Percentiles rank a stretch among this genome's conserved stretches.
Conservation (phyloP, 2,888 invertebrate genomes). For the Panopea generosa region DNA sequence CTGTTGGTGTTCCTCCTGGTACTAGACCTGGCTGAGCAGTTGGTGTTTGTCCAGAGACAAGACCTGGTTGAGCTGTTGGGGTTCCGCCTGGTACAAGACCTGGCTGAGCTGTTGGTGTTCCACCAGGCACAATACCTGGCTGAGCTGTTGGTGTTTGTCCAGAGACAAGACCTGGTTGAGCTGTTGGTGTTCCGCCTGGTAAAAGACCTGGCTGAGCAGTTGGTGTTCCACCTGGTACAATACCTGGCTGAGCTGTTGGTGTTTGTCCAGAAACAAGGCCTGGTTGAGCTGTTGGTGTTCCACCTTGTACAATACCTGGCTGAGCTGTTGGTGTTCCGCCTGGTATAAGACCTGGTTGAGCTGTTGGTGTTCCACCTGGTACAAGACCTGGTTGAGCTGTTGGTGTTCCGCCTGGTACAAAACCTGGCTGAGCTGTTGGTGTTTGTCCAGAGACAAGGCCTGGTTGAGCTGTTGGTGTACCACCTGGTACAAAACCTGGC, state of each 20-base stretch:
- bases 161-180: constrained; percentile 20
- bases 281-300: constrained; percentile 57
- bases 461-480: constrained; percentile 44
- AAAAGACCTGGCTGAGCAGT: constrained; percentile 36
- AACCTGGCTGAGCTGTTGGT: constrained; percentile 53
- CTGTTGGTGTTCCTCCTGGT: constrained; percentile 34
- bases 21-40: constrained; percentile 35
- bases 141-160: constrained; percentile 37
- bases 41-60: constrained; percentile 19
- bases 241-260: constrained; percentile 52
- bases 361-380: constrained; percentile 46
- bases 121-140: constrained; percentile 29
- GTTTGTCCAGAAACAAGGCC: constrained; percentile 26
- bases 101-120: constrained; percentile 48
- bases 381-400: constrained; percentile 35
- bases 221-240: constrained; percentile 37
- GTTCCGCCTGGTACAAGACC: constrained; percentile 17
- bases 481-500: constrained; percentile 26
- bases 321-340: constrained; percentile 31
- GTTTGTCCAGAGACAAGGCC: constrained; percentile 22
- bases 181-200: constrained; percentile 37
- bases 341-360: constrained; percentile 35
- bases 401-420: constrained; percentile 35
- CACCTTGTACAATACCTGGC: constrained; percentile 26
- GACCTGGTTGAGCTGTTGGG: constrained; percentile 43